Conservation (phyloP, 1,140 invertebrate species). For the Leguminivora glycinivorella region DNA sequence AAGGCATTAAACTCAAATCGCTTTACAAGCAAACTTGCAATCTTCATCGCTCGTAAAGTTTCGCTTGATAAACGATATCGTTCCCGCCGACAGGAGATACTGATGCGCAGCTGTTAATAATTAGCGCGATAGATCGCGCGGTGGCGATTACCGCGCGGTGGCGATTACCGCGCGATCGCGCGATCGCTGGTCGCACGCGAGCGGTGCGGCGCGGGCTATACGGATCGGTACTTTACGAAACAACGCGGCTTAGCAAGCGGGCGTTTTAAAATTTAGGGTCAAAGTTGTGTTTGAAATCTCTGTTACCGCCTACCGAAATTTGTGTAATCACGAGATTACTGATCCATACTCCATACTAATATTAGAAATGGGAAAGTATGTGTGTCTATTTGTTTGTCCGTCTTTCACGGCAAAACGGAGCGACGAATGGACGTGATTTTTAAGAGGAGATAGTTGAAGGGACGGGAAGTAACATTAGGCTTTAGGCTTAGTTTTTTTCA, state of each 20-base stretch:
- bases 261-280: too few relatives aligned
- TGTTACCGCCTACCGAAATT: too few relatives aligned
- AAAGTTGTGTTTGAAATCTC: too few relatives aligned
- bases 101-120: constrained; percentile 17
- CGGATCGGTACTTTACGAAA: not conserved
- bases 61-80: constrained; percentile 18
- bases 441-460: too few relatives aligned
- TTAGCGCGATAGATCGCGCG: constrained; percentile 21
- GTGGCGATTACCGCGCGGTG: not conserved
- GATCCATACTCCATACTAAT: too few relatives aligned
- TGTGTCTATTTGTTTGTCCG: too few relatives aligned
- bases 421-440: too few relatives aligned
- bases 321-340: too few relatives aligned
- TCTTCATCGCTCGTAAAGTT: constrained; percentile 5
- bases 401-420: too few relatives aligned
- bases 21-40: constrained; percentile 4
- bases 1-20: constrained; percentile 1
- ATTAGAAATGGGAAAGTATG: too few relatives aligned
- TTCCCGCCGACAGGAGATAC: constrained; percentile 22
- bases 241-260: not conserved
- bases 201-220: not conserved
- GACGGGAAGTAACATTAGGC: too few relatives aligned
- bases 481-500: too few relatives aligned
- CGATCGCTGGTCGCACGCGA: constrained; percentile 11
- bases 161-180: not conserved